Evolutionary conservation across 2,888 invertebrate species (phyloP).

Genomic region (Drosophila pegasa): DNA sequence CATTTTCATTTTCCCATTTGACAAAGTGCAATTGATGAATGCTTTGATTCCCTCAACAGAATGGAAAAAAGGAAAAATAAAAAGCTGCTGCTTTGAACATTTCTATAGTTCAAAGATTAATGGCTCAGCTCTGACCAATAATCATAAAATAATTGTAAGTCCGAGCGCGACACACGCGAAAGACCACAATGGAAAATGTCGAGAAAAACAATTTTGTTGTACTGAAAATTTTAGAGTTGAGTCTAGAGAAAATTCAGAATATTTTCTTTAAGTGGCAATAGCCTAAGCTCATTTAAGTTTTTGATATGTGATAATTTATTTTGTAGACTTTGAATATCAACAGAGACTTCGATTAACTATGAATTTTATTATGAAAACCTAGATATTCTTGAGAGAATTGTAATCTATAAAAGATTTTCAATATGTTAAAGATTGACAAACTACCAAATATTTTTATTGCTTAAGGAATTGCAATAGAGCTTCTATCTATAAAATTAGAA

Average conservation of each 20-base stretch:
- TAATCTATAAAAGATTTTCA: too few relatives aligned
- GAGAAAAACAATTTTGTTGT: background rate
- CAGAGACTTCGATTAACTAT: too few relatives aligned
- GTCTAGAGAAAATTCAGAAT: background rate
- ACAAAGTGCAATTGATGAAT: slow-evolving; percentile 75
- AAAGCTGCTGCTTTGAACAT: slow-evolving; percentile 13
- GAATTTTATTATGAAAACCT: too few relatives aligned
- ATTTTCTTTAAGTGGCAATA: background rate
- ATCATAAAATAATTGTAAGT: slow-evolving; percentile 64
- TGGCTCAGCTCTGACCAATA: slow-evolving; percentile 46
- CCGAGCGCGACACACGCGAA: slow-evolving; percentile 8
- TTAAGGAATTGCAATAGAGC: too few relatives aligned
- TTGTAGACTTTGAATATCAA: too few relatives aligned
- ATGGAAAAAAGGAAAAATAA: background rate
- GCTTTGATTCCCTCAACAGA: slow-evolving; percentile 37
- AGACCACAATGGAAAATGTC: background rate
- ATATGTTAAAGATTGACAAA: too few relatives aligned
- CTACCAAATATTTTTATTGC: too few relatives aligned
- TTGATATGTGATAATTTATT: background rate
- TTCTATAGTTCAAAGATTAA: slow-evolving; percentile 40
- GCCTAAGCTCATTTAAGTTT: background rate
- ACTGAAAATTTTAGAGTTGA: background rate
- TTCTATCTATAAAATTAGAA: too few relatives aligned
- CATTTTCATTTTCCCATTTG: slow-evolving; percentile 66
- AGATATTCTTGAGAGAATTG: too few relatives aligned